These are phyloP conservation scores for Hydrochoerus hydrochaeris DNA, from an alignment of 2,113 vertebrate genomes.

Conservation along the genomic window DNA sequence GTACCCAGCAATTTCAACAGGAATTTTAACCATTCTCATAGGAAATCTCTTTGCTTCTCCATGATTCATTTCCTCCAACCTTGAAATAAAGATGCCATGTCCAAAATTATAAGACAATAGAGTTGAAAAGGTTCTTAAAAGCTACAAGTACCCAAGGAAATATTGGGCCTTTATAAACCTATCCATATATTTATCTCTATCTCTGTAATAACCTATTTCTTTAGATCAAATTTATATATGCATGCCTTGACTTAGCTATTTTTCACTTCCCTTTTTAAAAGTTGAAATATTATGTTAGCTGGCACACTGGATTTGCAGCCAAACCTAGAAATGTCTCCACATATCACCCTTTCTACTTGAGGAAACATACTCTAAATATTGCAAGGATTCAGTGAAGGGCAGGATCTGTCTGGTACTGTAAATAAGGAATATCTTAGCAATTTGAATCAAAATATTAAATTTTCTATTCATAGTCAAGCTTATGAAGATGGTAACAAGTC, in stretches of 20 bases:
- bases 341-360: background rate
- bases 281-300: background rate
- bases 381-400: background rate
- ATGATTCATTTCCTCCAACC: background rate
- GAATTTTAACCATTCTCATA: background rate
- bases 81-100: background rate
- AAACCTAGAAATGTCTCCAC: background rate
- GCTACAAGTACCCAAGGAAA: background rate
- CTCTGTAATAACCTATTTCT: background rate
- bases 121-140: conserved; percentile 12
- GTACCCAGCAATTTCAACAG: background rate
- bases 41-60: background rate
- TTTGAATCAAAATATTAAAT: background rate
- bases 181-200: background rate
- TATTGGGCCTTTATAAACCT: background rate
- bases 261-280: conserved; percentile 36
- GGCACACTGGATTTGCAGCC: background rate
- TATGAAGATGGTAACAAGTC: background rate
- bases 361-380: background rate
- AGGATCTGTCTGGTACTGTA: background rate
- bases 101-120: background rate
- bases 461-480: background rate
- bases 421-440: background rate
- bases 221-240: background rate
- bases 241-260: background rate